Conservation (phyloP, 2,113 vertebrate species). For the Pelmatolapia mariae region DNA sequence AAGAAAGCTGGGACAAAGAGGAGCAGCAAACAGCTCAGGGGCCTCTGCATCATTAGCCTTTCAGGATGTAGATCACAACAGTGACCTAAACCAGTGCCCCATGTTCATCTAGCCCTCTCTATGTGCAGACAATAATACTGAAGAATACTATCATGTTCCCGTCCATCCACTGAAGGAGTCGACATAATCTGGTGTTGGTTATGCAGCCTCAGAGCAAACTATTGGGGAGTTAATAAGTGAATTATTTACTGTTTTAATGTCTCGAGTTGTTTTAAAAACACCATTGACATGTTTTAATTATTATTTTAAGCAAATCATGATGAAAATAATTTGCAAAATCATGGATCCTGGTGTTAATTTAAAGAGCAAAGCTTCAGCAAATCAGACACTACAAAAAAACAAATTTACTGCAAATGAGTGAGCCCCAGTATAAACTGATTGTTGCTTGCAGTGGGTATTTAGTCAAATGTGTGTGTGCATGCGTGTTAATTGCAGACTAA, state of each 20-base stretch:
- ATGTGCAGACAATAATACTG: neutral
- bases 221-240: neutral
- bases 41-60: neutral
- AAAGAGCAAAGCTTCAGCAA: neutral
- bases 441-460: neutral
- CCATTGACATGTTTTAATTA: neutral
- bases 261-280: neutral
- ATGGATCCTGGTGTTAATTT: neutral
- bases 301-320: neutral
- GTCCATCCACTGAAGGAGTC: neutral
- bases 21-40: neutral
- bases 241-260: neutral
- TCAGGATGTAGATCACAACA: neutral
- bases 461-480: neutral
- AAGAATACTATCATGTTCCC: fast-evolving
- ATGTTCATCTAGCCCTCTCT: neutral
- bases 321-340: neutral
- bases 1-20: neutral
- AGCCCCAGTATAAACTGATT: neutral
- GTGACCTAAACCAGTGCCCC: neutral
- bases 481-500: fast-evolving
- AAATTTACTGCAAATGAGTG: fast-evolving
- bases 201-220: neutral
- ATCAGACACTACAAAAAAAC: neutral
- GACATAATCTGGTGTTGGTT: neutral